Base-by-base conservation (phyloP, 2,888 invertebrate genomes). In the Agrochola litura region DNA sequence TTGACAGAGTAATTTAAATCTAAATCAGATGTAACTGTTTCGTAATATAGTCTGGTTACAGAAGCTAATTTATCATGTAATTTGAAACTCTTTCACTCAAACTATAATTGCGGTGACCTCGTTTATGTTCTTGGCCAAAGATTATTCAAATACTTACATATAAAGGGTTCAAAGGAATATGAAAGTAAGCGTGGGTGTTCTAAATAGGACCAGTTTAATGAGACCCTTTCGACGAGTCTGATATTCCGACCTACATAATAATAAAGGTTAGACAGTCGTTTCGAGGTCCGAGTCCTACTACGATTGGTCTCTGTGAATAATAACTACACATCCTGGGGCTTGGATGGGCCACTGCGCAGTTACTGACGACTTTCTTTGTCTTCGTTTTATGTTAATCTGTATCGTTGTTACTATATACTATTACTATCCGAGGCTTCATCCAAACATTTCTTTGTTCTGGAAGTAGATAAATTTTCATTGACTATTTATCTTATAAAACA, bases 311-410 rank as follows among this genome's bases (percentile, higher is more conserved):
- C 37, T 63, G 54, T 78, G 77, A 70, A 82, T 81, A 86, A 75
- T 79, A 85, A 78, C 81, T 81, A 86, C 78, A 84, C 78, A 86
- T 85, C 88, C 87, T 83, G 81, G 77, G 88, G 88, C 84, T 87
- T 82, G 81, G 83, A 89, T 86, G 89, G 90, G 85, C 87, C 87
- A 88, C 86, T 90, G 89, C 88, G 89, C 84, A 92, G 85, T 92
- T 88, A 87, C 82, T 76, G 86, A 83, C 76, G 80, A 87, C 82
- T 89, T 90, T 90, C 91, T 92, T 92, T 92, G 91, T 91, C 91
- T 91, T 77, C 81, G 72, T 82, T 89, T 89, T 86, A 88, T 86
- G 88, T 84, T 82, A 85, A 88, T 86, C 73, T 68, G 74, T 76
- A 83, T 81, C 76, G 83, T 86, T 82, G 67, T 73, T 73, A 73